A percentile compares a stretch with the other conserved stretches of the same genome.
Conservation (phyloP, 2,113 vertebrate species). For the Shinisaurus crocodilurus region DNA sequence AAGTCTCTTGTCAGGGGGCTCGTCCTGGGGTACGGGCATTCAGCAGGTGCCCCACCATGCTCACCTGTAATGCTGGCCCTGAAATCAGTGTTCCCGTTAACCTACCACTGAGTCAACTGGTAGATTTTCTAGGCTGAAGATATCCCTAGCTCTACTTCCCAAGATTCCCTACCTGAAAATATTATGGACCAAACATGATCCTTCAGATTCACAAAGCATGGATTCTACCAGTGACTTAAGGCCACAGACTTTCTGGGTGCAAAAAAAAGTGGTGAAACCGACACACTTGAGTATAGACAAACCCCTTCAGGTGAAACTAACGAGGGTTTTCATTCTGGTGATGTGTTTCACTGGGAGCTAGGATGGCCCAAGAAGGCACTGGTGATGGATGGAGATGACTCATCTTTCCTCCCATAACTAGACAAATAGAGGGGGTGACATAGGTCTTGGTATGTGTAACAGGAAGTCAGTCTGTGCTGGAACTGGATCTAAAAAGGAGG, state of each 20-base stretch:
- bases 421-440: no score
- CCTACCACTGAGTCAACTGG: neutral
- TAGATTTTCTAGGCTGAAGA: neutral
- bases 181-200: neutral
- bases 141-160: no score
- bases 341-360: no score
- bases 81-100: neutral
- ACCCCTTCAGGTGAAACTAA: neutral
- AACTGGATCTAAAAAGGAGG: no score
- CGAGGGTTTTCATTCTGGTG: neutral
- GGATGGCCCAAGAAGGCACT: no score
- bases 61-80: neutral
- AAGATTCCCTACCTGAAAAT: neutral
- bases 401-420: no score
- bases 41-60: no score
- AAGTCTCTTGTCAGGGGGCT: no score
- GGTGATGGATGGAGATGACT: no score
- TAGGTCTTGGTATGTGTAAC: no score
- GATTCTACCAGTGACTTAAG: neutral
- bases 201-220: neutral
- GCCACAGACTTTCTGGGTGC: neutral
- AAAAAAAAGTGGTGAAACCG: neutral
- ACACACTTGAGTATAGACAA: neutral
- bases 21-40: no score
- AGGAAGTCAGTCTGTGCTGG: no score